Percentiles rank a stretch among this genome's conserved stretches.
Evolutionary conservation across 2,797 vertebrate genomes (phyloP).

Genomic region (Protonibea diacanthus): DNA sequence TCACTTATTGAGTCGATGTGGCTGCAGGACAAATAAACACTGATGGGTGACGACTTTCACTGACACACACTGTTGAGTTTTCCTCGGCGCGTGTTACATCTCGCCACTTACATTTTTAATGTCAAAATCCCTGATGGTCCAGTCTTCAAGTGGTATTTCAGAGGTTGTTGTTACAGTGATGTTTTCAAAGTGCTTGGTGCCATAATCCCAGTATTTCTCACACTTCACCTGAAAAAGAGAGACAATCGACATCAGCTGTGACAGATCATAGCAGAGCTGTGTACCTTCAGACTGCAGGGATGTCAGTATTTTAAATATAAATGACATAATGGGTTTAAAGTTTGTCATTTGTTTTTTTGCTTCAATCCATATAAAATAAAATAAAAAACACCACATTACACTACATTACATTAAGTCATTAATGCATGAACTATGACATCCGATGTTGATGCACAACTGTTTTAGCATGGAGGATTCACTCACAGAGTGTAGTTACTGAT

Average conservation of each 20-base stretch:
- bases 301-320: not conserved
- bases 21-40: not conserved
- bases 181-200: slow-evolving; percentile 85
- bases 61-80: not conserved
- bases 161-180: slow-evolving; percentile 88
- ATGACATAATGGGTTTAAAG: not conserved
- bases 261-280: too few species aligned
- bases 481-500: not conserved
- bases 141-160: slow-evolving; percentile 91
- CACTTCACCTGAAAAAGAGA: slow-evolving; percentile 89
- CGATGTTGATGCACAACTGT: not conserved
- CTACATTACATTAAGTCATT: too few species aligned
- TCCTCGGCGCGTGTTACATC: not conserved
- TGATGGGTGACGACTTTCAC: not conserved
- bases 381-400: too few species aligned
- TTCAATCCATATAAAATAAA: not conserved
- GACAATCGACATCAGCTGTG: not conserved
- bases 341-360: not conserved
- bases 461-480: not conserved
- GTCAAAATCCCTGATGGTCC: slow-evolving; percentile 95
- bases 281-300: not conserved
- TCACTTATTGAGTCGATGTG: not conserved
- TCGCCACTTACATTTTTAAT: slow-evolving; percentile 89
- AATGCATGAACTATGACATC: too few species aligned
- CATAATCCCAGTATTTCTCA: slow-evolving; percentile 94